Evolutionary conservation across 2,113 vertebrate species (phyloP).

Genomic region (Aspidoscelis tigris): DNA sequence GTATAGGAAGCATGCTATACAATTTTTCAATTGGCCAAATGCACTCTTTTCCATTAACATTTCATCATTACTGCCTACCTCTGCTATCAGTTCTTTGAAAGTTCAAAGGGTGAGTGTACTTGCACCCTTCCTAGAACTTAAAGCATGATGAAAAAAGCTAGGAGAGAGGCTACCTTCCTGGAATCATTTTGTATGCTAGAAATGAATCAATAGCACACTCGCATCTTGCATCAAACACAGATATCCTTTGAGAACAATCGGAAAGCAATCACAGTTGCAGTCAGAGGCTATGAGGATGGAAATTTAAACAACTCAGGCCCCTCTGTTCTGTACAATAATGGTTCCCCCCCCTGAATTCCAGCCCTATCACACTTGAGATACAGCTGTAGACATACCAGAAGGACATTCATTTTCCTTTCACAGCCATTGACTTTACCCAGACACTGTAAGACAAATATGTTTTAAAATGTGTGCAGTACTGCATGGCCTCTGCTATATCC

Average conservation of each 20-base stretch:
- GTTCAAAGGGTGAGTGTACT: too few relatives aligned
- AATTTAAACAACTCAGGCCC: not conserved
- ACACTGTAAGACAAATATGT: not conserved
- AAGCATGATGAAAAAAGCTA: too few relatives aligned
- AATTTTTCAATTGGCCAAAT: too few relatives aligned
- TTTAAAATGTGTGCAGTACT: not conserved
- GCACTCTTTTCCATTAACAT: too few relatives aligned
- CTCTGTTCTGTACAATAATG: not conserved
- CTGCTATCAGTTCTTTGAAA: too few relatives aligned
- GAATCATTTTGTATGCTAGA: slow-evolving; percentile 42
- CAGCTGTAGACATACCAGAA: not conserved
- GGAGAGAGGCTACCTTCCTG: too few relatives aligned
- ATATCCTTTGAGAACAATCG: slow-evolving; percentile 24
- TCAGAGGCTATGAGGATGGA: slow-evolving; percentile 4
- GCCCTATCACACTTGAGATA: not conserved
- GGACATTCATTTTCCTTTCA: not conserved
- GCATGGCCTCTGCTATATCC: not conserved
- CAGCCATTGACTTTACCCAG: not conserved
- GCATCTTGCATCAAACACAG: slow-evolving; percentile 33
- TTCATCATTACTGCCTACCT: too few relatives aligned
- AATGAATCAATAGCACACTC: slow-evolving; percentile 41
- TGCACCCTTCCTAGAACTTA: too few relatives aligned
- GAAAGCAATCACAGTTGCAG: slow-evolving; percentile 32
- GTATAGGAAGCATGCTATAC: too few relatives aligned
- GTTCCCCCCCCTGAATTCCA: not conserved